Evolutionary conservation across 2,113 vertebrate species (phyloP).

Genomic region (Amblyopsis rosae): DNA sequence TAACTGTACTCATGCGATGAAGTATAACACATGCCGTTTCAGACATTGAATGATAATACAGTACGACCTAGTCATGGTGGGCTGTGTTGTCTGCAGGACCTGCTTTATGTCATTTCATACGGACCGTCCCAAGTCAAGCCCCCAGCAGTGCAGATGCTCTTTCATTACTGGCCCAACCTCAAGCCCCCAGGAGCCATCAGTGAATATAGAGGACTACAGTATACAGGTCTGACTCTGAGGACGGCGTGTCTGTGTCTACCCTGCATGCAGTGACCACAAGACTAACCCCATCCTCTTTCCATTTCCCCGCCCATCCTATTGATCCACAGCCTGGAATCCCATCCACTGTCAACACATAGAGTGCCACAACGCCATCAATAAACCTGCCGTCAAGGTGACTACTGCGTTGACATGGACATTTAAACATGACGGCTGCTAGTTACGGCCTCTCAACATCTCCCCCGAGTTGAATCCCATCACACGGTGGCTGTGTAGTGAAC

Average conservation of each 20-base stretch:
- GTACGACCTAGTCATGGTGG: not conserved
- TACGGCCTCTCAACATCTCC: too few relatives aligned
- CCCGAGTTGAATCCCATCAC: not conserved
- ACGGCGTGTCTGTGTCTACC: not conserved
- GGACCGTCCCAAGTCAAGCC: slow-evolving; percentile 98
- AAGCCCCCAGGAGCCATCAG: slow-evolving; percentile 98
- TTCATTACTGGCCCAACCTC: slow-evolving; percentile 99
- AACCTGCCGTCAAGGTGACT: slow-evolving; percentile 98
- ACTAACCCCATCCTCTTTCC: slow-evolving; percentile 17
- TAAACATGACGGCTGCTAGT: too few relatives aligned
- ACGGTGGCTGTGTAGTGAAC: slow-evolving; percentile 4
- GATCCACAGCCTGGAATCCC: slow-evolving; percentile 94
- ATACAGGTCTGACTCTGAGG: slow-evolving; percentile 85
- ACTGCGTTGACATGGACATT: not conserved
- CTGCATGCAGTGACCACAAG: slow-evolving; percentile 26
- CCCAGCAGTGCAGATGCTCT: slow-evolving; percentile 98
- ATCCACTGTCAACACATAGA: slow-evolving; percentile 99
- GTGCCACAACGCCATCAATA: slow-evolving; percentile 98
- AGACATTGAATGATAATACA: not conserved
- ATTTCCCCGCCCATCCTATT: slow-evolving; percentile 6
- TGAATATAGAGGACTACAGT: slow-evolving; percentile 97
- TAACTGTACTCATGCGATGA: not conserved
- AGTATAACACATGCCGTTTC: not conserved
- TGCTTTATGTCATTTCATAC: slow-evolving; percentile 97
- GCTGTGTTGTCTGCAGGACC: slow-evolving; percentile 80